phyloP scores from a whole-genome alignment of 2,888 invertebrate species.

The Entomobrya proxima region DNA sequence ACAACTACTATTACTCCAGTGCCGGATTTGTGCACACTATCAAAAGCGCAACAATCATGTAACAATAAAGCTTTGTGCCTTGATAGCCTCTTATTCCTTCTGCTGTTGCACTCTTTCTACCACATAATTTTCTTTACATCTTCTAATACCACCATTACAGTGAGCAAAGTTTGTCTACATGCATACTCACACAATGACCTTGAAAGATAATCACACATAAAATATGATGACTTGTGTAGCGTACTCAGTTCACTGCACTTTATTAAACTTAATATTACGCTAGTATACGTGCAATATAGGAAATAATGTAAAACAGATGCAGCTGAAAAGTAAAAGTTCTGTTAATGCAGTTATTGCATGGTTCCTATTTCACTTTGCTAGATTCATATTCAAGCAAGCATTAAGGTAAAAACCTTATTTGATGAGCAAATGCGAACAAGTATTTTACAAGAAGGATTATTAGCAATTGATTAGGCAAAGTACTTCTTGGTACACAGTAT shows the following conservation, averaged over 20 bases:
- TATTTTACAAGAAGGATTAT: background rate
- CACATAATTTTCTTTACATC: background rate
- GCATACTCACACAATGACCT: constrained; percentile 63
- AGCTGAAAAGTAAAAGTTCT: constrained; percentile 67
- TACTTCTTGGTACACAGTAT: too few species aligned
- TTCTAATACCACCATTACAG: background rate
- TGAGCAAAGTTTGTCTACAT: constrained; percentile 10
- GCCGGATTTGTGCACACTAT: constrained; percentile 29
- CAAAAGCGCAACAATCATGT: constrained; percentile 52
- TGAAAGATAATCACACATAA: constrained; percentile 60
- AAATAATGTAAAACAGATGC: constrained; percentile 38
- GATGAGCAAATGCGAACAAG: background rate
- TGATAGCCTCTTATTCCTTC: too few species aligned
- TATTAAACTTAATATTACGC: constrained; percentile 42
- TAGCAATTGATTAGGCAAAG: constrained; percentile 14
- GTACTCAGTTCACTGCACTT: constrained; percentile 52
- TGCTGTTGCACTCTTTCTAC: background rate
- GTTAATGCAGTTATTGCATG: constrained; percentile 27
- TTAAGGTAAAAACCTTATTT: too few species aligned
- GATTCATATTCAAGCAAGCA: too few species aligned
- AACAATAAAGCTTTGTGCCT: constrained; percentile 24
- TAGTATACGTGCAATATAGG: background rate
- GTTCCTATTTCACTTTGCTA: too few species aligned
- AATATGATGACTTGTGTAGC: constrained; percentile 65
- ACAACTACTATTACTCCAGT: constrained; percentile 34